A percentile compares a stretch with the other conserved stretches of the same genome.
These are phyloP conservation scores for pig (Sus scrofa) DNA, from an alignment of 2,113 vertebrate species.

Conservation along the genomic window DNA sequence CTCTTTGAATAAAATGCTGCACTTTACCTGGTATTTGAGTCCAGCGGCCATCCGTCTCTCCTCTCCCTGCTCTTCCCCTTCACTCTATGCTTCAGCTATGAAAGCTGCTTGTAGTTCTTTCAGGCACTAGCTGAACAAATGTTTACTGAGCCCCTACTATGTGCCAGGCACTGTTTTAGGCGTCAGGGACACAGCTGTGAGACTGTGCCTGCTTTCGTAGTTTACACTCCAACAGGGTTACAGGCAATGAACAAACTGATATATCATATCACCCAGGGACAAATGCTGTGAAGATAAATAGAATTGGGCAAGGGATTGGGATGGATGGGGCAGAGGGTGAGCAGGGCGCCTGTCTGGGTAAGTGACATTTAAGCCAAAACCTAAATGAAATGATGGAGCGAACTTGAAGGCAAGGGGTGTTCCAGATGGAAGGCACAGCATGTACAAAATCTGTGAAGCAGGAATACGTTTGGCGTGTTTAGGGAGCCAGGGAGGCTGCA, in stretches of 20 bases:
- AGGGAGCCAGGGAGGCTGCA: not conserved
- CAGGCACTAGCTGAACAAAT: not conserved
- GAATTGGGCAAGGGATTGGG: not conserved
- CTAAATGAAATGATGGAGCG: not conserved
- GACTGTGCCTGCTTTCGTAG: not conserved
- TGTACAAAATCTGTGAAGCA: not conserved
- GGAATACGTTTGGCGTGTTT: fast-evolving
- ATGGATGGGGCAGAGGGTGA: not conserved
- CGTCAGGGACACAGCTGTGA: not conserved
- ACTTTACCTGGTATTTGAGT: not conserved
- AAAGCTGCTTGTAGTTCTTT: not conserved
- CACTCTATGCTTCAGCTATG: not conserved
- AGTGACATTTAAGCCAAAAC: not conserved
- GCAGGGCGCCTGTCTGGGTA: not conserved
- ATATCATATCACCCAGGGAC: not conserved
- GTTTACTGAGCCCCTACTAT: too few relatives aligned
- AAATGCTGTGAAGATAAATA: too few relatives aligned
- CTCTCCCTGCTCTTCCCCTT: not conserved
- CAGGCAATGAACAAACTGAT: not conserved
- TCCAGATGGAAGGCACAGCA: not conserved
- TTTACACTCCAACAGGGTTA: not conserved
- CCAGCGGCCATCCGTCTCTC: not conserved
- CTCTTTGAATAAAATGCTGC: not conserved
- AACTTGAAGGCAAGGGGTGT: not conserved
- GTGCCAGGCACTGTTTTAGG: not conserved